These are phyloP conservation scores for Agelastica alni DNA, from an alignment of 2,888 invertebrate genomes.

Conservation along the genomic window DNA sequence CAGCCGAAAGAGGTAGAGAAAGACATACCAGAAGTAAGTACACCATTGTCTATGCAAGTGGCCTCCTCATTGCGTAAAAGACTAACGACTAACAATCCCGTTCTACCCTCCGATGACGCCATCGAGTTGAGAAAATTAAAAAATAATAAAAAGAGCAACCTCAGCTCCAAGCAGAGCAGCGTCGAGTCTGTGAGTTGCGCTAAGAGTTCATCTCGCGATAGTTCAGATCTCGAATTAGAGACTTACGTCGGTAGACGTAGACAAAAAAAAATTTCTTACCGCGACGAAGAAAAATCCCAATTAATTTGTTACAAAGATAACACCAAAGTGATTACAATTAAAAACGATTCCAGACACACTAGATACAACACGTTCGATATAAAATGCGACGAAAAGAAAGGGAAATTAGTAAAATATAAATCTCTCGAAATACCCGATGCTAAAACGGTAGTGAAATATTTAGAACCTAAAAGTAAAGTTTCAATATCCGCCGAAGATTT, in stretches of 20 bases:
- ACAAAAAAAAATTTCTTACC: slow-evolving; percentile 45
- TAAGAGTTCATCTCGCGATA: slow-evolving; percentile 47
- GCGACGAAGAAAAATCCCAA: slow-evolving; percentile 53
- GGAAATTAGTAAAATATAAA: slow-evolving; percentile 51
- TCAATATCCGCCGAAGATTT: slow-evolving; percentile 54
- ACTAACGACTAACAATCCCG: slow-evolving; percentile 32
- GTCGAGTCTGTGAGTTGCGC: slow-evolving; percentile 46
- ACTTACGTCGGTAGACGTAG: slow-evolving; percentile 36
- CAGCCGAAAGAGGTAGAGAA: slow-evolving; percentile 55
- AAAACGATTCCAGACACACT: slow-evolving; percentile 50
- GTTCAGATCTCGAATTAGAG: slow-evolving; percentile 51
- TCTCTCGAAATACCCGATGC: slow-evolving; percentile 50
- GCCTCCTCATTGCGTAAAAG: slow-evolving; percentile 44
- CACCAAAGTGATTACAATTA: slow-evolving; percentile 50
- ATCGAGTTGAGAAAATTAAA: slow-evolving; percentile 41
- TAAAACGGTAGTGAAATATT: slow-evolving; percentile 51
- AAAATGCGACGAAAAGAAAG: slow-evolving; percentile 43
- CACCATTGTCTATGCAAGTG: slow-evolving; percentile 45
- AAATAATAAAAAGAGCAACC: slow-evolving; percentile 29
- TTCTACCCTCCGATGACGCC: slow-evolving; percentile 35
- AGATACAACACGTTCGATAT: slow-evolving; percentile 56
- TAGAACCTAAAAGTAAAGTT: slow-evolving; percentile 52
- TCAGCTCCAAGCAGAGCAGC: slow-evolving; percentile 42
- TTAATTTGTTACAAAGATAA: slow-evolving; percentile 53
- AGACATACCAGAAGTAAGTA: slow-evolving; percentile 56